Evolutionary conservation across 2,888 invertebrate species (phyloP), one percentile per base, ranked within the genome.

Genomic region (Epirrhoe alternata): DNA sequence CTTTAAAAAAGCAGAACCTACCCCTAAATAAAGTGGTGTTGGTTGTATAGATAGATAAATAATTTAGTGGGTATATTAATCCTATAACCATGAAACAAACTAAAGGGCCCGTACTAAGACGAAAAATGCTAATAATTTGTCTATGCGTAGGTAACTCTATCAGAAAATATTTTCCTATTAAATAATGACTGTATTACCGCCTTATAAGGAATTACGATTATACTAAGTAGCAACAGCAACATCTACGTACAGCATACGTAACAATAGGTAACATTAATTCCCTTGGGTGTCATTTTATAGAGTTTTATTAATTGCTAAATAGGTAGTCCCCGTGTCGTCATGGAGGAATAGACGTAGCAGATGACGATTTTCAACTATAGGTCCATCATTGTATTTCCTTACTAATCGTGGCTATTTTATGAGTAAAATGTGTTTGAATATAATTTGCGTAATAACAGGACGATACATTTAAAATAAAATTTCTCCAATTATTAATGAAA

Each of bases 291-390:
- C 7, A 7, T 38, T 10, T 38, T 12, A 12, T 42, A 42, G 38
- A 12, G 38, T 12, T 42, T 42, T 42, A 42, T 42, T 42, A 42
- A 5, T 12, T 42, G 10, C 10, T 42, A 42, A 42, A 42, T 42
- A 38, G 38, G 14, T 17, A 38, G 24, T 57, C 33, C 49, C 61
- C 49, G 33, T 60, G 50, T 64, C 64, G 60, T 64, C 59, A 64
- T 42, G 10, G 38, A 2, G 12, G 38, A 42, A 42, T 33, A 33
- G 5, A 8, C 38, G 38, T 12, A 12, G 12, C 38, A 12, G 4
- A 42, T 42, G 38, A 42, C 38, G 38, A 16, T 47, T 45, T 47
- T 45, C n/a, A 6, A 47, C 12, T 2, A 30, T 10, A 45, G 30
- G 31, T 49, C 12, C n/a, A 30, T 31, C 12, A 33, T 14, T 4